Evolutionary conservation across 2,113 vertebrate genomes (phyloP).

Genomic region (Montifringilla adamsi): DNA sequence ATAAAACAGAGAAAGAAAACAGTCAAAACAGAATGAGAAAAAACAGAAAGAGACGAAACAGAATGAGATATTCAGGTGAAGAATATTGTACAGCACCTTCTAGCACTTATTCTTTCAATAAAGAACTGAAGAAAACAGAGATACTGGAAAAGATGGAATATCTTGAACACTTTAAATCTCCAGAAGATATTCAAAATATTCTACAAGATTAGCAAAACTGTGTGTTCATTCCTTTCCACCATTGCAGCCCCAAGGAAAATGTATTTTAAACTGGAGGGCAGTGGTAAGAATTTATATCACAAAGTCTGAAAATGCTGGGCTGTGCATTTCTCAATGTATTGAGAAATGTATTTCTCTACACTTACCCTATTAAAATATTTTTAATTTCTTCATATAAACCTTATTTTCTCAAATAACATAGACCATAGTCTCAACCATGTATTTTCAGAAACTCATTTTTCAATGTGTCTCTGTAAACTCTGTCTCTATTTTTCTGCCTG

Average conservation of each 20-base stretch:
- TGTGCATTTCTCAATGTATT: not conserved
- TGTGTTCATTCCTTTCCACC: not conserved
- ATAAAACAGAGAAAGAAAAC: slow-evolving; percentile 27
- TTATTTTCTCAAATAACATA: not conserved
- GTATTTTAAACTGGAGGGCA: not conserved
- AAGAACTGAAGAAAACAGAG: not conserved
- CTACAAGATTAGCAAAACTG: not conserved
- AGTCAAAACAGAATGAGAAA: slow-evolving; percentile 27
- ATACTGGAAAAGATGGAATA: not conserved
- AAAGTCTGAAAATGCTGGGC: not conserved
- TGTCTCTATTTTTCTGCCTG: not conserved
- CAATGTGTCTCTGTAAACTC: not conserved
- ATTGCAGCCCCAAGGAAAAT: not conserved
- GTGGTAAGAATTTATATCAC: not conserved
- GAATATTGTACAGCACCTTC: not conserved
- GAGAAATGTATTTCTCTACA: not conserved
- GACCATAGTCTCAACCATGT: no score
- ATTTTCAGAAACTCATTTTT: not conserved
- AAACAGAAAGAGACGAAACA: not conserved
- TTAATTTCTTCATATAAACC: not conserved
- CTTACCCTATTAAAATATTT: not conserved
- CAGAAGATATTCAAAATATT: slow-evolving; percentile 13
- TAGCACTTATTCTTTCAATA: not conserved
- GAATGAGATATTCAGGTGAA: slow-evolving; percentile 9
- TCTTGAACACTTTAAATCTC: not conserved